A percentile compares a stretch with the other conserved stretches of the same genome.
Evolutionary conservation across 1,140 invertebrate species (phyloP).

Genomic region (Aphis craccivora): DNA sequence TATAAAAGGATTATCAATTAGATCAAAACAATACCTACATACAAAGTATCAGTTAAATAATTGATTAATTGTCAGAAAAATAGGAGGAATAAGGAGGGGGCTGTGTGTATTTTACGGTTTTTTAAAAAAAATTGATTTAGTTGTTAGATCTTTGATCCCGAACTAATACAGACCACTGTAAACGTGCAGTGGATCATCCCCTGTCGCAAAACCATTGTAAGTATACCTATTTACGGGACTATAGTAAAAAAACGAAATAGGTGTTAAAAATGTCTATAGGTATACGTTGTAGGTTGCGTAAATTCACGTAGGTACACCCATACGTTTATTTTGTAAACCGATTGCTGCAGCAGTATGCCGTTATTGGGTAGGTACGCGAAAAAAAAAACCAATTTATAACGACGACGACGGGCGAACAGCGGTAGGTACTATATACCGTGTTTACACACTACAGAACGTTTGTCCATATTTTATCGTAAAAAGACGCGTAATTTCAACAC

Average conservation of each 20-base stretch:
- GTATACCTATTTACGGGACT: neutral
- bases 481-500: neutral
- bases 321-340: neutral
- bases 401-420: neutral
- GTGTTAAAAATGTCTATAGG: neutral
- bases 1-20: neutral
- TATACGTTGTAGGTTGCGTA: neutral
- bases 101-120: too few species aligned
- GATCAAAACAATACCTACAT: neutral
- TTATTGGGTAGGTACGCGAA: neutral
- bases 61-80: too few species aligned
- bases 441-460: neutral
- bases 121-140: neutral
- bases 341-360: neutral
- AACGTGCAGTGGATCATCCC: neutral
- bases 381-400: conserved; percentile 9
- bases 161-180: neutral
- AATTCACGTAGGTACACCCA: neutral
- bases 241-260: neutral
- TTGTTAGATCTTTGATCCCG: too few species aligned
- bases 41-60: too few species aligned
- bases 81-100: too few species aligned
- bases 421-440: neutral
- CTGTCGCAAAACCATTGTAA: neutral
- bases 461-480: conserved; percentile 16